Base-by-base conservation (phyloP, 2,113 vertebrate genomes). In the Takifugu bimaculatus region DNA sequence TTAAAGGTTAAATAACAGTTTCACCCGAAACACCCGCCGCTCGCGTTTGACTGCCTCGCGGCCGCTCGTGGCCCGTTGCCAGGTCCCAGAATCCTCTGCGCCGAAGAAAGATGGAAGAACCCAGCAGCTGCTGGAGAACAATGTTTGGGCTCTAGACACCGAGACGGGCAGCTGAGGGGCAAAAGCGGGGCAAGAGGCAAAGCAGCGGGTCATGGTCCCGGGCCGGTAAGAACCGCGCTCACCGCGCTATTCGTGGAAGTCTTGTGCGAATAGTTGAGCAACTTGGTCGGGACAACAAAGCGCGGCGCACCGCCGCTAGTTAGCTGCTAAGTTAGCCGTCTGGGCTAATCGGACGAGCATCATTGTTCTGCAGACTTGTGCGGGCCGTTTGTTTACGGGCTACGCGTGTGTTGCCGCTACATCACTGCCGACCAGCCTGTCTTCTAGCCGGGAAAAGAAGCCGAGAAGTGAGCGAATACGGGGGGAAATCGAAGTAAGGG, bases 51-150 rank as follows among this genome's bases (percentile, higher is more conserved):
- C 82, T 20, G 20, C 20, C 20, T 20, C 20, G 20, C 20, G 20
- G 20, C 20, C 56, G 83, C 84, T 88, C 82, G 81, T 84, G 78
- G 82, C 85, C 85, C 82, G 66, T 49, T 72, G 68, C 52, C 60
- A 43, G 60, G 67, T 88, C 91, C 91, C 91, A 92, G 59, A 92
- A 88, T 92, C 70, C 91, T 62, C 76, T 71, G 91, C 91, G 91
- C 83, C 55, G 70, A 88, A 83, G 63, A 87, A 92, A 91, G 86
- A 92, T 92, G 91, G 91, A 91, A 86, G 91, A 90, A 71, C 80
- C 80, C 88, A 88, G 90, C 86, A 87, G 88, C 88, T 88, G 89
- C 83, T 63, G 79, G 89, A 90, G 87, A 89, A 91, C 90, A 90
- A 91, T 92, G 85, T 92, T 91, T 90, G 80, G 90, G 78, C 83